Evolutionary conservation across 2,888 invertebrate species (phyloP), one percentile per base, ranked within the genome.

Genomic region (Drosophila subsilvestris): DNA sequence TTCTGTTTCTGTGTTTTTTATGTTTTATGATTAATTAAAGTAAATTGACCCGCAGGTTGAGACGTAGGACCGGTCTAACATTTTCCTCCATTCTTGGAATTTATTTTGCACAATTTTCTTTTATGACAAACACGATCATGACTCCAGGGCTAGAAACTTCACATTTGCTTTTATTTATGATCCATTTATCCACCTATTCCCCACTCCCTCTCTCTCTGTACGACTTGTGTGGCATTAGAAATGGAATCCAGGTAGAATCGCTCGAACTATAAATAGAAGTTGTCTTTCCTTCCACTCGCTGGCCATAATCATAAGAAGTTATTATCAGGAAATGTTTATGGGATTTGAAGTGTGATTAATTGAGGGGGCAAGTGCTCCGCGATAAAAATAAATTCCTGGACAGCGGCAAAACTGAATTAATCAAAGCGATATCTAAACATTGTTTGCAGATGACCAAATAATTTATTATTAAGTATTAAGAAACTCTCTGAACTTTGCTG

Each of bases 11-110:
- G 18, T 66, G 18, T 66, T 29, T 22, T 27, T 56, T 72, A n/a
- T n/a, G n/a, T 76, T 67, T 44, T 56, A 75, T 67, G 69, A 70
- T 80, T 84, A 84, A 84, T 80, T 80, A 76, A 84, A 75, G 60
- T 50, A 84, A 80, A 84, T 84, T 84, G 84, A 84, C 84, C 84
- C 66, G 73, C 78, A 78, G 80, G 78, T 80, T 75, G 66, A 51
- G 32, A 45, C 45, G 32, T 12, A 27, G 78, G 78, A 78, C 79
- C 76, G 75, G 81, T 75, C 76, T 44, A 20, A 55, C 74, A 75
- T 70, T 74, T 70, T 79, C 60, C 65, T 71, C 66, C 57, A 63
- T 80, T 75, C 66, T 45, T 51, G 76, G 79, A 79, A 79, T 53
- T 59, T 60, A 56, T 56, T 74, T 67, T 79, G 76, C 77, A 79